Evolutionary conservation across 2,888 invertebrate species (phyloP).

Genomic region (Epicampocera succincta): DNA sequence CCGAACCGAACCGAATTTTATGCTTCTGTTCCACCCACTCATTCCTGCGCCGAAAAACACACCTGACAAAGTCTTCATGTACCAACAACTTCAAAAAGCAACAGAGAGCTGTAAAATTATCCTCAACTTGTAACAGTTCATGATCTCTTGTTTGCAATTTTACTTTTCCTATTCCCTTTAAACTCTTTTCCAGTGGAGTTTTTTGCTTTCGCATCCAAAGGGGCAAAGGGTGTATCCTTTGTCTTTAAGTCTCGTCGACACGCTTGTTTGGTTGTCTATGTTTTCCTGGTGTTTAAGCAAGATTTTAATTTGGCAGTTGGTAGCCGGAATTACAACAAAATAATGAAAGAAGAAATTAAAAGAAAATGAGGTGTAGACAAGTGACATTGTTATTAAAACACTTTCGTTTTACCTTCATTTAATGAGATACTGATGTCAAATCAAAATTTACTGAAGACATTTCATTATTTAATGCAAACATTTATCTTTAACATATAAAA

Average conservation of each 20-base stretch:
- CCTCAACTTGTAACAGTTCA: conserved; percentile 9
- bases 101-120: conserved; percentile 34
- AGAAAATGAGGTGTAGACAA: conserved; percentile 14
- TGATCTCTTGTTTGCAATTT: conserved; percentile 3
- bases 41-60: no score
- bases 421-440: conserved; percentile 6
- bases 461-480: no score
- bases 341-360: conserved; percentile 10
- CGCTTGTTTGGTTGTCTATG: conserved; percentile 34
- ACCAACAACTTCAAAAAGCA: background rate
- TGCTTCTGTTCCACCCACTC: conserved; percentile 24
- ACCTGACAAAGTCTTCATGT: background rate
- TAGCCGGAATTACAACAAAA: conserved; percentile 29
- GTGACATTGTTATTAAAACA: conserved; percentile 53
- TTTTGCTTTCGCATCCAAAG: background rate
- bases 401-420: conserved; percentile 35
- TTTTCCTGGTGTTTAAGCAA: conserved; percentile 64
- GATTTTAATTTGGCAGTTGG: conserved; percentile 65
- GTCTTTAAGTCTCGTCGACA: conserved; percentile 15
- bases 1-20: conserved; percentile 19
- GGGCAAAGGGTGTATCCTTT: conserved; percentile 1
- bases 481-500: no score
- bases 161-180: background rate
- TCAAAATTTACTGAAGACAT: no score
- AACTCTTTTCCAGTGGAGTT: background rate